Evolutionary conservation across 2,113 vertebrate species (phyloP), one percentile per base, ranked within the genome.

Genomic region (Gobius niger): DNA sequence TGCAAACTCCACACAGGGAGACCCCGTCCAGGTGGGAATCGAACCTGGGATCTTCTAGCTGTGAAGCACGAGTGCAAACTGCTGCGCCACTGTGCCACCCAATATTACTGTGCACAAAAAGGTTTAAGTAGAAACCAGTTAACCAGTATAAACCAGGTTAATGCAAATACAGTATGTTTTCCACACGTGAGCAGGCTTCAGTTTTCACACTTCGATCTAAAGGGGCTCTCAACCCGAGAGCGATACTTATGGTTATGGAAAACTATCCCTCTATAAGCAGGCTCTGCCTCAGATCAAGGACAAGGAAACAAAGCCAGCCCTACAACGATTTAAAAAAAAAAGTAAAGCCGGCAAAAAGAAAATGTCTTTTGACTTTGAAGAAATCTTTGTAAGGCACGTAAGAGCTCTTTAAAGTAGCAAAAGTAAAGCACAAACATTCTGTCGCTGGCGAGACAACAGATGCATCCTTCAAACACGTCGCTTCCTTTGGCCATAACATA

Each of bases 401-500:
- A 12, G 12, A 14, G 15, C 12, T 41, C 8, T 10, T 19, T 60
- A 41, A 49, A 67, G 44, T 4, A 16, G 11, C 7, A 34, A 41
- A 65, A 6, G 18, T 52, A 47, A 61, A 11, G 64, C 24, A 49
- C 41, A 63, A 63, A 24, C 18, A 46, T 15, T 41, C 61, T 74
- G 61, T 47, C 46, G n/a, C 70, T 72, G 72, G 63, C 44, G 40
- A 66, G 41, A 76, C 53, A 53, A 57, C 49, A 75, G 49, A 47
- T 63, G 42, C n/a, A 44, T 46, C 47, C 44, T 63, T 49, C 50
- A 16, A 63, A 63, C 60, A 46, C 60, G 1, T 18, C 6, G 46
- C 61, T 52, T 79, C 68, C 72, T 73, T 70, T 62, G 57, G 73
- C 80, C 77, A 60, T 68, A 75, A 68, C 75, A 47, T 82, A 72